Conservation (phyloP, 2,888 invertebrate genomes). For the Hirtodrosophila cameraria region DNA sequence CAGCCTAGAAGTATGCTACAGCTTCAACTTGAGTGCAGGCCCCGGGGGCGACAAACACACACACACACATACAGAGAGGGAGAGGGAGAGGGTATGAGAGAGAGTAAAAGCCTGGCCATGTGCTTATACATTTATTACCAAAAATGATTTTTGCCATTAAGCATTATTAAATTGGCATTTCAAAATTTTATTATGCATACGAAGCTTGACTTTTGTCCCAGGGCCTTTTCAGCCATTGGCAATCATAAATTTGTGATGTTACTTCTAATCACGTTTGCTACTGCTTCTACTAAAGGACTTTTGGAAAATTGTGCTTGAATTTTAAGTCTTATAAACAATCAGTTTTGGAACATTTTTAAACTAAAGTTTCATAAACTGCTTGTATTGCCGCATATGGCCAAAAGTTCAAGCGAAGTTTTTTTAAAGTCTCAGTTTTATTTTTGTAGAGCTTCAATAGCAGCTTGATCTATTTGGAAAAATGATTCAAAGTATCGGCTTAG, state of each 20-base stretch:
- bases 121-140: slow-evolving; percentile 76
- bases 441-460: too few relatives aligned
- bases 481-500: too few relatives aligned
- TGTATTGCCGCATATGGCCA: too few relatives aligned
- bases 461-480: too few relatives aligned
- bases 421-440: too few relatives aligned
- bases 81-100: slow-evolving; percentile 7
- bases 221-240: slow-evolving; percentile 22
- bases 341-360: too few relatives aligned
- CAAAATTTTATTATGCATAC: slow-evolving; percentile 67
- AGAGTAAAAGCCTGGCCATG: slow-evolving; percentile 24
- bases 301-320: too few relatives aligned
- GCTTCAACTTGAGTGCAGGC: slow-evolving; percentile 54
- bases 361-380: too few relatives aligned
- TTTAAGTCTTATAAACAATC: too few relatives aligned
- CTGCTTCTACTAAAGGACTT: slow-evolving; percentile 1
- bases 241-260: slow-evolving; percentile 6
- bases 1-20: slow-evolving; percentile 41
- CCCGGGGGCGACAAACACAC: slow-evolving; percentile 42
- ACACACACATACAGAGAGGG: slow-evolving; percentile 14
- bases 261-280: slow-evolving; percentile 4
- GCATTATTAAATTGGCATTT: slow-evolving; percentile 81
- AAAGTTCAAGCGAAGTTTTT: too few relatives aligned
- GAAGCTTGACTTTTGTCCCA: slow-evolving; percentile 59
- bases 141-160: slow-evolving; percentile 81